Conservation (phyloP, 2,113 vertebrate species). For the Campylomormyrus numenius region DNA sequence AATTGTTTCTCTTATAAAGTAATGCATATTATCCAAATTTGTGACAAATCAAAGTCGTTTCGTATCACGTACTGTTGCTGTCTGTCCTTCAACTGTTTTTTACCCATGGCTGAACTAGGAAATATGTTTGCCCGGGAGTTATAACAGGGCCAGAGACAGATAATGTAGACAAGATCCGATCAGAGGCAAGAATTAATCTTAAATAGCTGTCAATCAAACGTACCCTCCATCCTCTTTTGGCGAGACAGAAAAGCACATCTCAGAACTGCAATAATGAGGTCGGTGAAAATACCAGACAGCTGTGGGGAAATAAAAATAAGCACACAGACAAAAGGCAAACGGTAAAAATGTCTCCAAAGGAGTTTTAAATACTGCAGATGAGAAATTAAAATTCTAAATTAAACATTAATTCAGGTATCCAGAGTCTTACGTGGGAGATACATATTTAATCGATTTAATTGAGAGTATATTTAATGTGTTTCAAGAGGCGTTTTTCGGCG, state of each 20-base stretch:
- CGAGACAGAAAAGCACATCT: background rate
- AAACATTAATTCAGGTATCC: constrained; percentile 2
- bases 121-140: background rate
- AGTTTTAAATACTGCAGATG: background rate
- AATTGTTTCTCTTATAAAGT: background rate
- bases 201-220: background rate
- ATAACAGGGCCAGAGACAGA: background rate
- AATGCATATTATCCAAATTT: background rate
- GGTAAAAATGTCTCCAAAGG: background rate
- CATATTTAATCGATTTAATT: background rate
- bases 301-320: background rate
- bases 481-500: background rate
- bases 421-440: background rate
- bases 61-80: background rate
- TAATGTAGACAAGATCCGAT: background rate
- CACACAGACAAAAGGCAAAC: background rate
- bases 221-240: background rate
- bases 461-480: background rate
- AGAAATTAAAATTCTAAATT: background rate
- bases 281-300: background rate
- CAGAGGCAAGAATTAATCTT: background rate
- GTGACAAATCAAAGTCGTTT: background rate
- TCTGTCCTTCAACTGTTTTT: background rate
- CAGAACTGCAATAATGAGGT: background rate
- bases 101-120: background rate